Conservation (phyloP, 35 echinoderm and acorn worm species). For the Amphiura filiformis region DNA sequence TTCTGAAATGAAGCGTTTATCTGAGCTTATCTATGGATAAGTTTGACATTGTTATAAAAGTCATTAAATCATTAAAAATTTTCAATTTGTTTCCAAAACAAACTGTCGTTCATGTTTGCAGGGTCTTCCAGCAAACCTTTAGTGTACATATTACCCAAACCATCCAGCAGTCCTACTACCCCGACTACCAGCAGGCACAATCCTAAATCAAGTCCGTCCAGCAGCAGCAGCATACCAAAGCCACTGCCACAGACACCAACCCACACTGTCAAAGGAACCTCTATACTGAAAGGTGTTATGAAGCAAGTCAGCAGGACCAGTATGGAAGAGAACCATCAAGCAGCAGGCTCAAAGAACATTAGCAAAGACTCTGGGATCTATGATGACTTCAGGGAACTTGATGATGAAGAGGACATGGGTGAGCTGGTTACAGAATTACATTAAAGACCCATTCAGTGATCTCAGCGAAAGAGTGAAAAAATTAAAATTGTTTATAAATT, state of each 20-base stretch:
- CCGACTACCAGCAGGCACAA: not conserved
- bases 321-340: not conserved
- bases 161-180: not conserved
- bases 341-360: not conserved
- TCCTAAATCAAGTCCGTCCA: not conserved
- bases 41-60: too few species aligned
- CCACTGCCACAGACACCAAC: not conserved
- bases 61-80: too few species aligned
- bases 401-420: not conserved
- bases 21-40: too few species aligned
- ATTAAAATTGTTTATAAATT: too few species aligned
- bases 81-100: too few species aligned
- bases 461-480: too few species aligned
- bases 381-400: not conserved
- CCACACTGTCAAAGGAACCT: not conserved
- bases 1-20: too few species aligned
- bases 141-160: not conserved
- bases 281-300: not conserved
- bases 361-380: constrained; percentile 1
- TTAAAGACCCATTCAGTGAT: too few species aligned
- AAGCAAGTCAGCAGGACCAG: not conserved
- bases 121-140: not conserved
- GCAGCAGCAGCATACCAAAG: not conserved
- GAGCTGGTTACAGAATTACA: not conserved
- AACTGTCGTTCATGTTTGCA: too few species aligned